phyloP scores from a whole-genome alignment of 2,888 invertebrate species.

The Lomographa bimaculata region DNA sequence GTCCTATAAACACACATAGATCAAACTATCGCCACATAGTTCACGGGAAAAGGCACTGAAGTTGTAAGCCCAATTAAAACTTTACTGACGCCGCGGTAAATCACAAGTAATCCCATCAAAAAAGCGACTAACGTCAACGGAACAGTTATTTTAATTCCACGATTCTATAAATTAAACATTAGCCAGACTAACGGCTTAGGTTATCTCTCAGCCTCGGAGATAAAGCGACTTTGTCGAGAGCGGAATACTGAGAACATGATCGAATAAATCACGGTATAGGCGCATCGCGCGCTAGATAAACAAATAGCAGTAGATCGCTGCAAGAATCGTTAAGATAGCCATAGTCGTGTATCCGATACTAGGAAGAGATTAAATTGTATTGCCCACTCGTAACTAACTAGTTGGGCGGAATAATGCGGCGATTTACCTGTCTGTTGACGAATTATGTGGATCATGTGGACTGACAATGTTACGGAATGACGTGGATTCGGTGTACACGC shows the following conservation, averaged over 20 bases:
- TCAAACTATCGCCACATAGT: constrained; percentile 6
- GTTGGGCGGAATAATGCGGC: constrained; percentile 22
- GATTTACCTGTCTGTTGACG: constrained; percentile 38
- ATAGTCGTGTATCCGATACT: constrained; percentile 24
- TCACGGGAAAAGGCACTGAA: constrained; percentile 9
- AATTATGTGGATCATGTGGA: constrained; percentile 42
- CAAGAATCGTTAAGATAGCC: constrained; percentile 27
- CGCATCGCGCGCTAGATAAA: constrained; percentile 38
- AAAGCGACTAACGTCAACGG: constrained; percentile 16
- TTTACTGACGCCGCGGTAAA: constrained; percentile 8
- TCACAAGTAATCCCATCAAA: constrained; percentile 17
- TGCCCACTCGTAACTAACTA: constrained; percentile 6
- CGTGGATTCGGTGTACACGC: constrained; percentile 40
- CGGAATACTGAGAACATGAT: constrained; percentile 37
- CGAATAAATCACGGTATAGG: constrained; percentile 43
- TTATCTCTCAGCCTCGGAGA: constrained; percentile 38
- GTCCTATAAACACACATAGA: constrained; percentile 6
- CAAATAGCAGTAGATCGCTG: constrained; percentile 33
- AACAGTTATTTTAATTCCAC: constrained; percentile 27
- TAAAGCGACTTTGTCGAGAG: constrained; percentile 37
- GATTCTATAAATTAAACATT: constrained; percentile 33
- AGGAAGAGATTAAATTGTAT: constrained; percentile 21
- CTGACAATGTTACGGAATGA: constrained; percentile 32
- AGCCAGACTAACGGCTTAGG: constrained; percentile 28
- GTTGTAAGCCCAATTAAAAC: constrained; percentile 25